Evolutionary conservation across 2,113 vertebrate species (phyloP).

Genomic region (Cariama cristata): DNA sequence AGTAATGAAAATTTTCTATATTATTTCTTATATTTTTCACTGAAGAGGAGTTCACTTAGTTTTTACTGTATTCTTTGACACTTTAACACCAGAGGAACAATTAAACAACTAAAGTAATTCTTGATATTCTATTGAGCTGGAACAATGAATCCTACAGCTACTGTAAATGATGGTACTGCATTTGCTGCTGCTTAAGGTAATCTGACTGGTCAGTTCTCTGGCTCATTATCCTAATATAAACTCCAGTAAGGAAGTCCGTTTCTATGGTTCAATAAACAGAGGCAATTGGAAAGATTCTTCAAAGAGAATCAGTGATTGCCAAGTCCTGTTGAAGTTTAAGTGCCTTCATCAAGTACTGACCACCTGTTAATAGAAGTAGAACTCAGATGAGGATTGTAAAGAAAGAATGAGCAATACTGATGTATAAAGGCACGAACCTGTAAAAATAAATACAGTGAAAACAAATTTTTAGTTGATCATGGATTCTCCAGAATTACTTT

Average conservation of each 20-base stretch:
- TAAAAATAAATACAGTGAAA: neutral
- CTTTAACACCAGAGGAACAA: neutral
- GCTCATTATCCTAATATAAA: slow-evolving; percentile 53
- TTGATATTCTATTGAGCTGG: slow-evolving; percentile 7
- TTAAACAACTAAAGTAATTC: slow-evolving; percentile 7
- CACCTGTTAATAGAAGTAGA: slow-evolving; percentile 2
- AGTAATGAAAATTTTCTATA: neutral
- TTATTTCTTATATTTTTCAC: neutral
- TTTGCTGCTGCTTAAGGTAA: slow-evolving; percentile 45
- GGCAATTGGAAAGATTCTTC: slow-evolving; percentile 43
- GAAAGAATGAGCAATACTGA: neutral
- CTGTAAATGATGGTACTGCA: slow-evolving; percentile 33
- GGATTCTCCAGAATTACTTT: neutral
- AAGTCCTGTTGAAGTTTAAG: neutral
- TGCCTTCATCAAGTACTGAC: neutral
- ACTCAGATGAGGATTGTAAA: neutral
- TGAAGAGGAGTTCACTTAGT: neutral
- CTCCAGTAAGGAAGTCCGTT: slow-evolving; percentile 39
- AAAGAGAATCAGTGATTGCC: neutral
- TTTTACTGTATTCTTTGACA: neutral
- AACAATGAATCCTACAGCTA: slow-evolving; percentile 21
- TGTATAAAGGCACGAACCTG: neutral
- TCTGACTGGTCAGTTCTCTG: slow-evolving; percentile 60
- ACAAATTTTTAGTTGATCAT: neutral
- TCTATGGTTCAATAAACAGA: slow-evolving; percentile 48